Conservation (phyloP, 2,888 invertebrate species). For the Drosophila stalkeri region DNA sequence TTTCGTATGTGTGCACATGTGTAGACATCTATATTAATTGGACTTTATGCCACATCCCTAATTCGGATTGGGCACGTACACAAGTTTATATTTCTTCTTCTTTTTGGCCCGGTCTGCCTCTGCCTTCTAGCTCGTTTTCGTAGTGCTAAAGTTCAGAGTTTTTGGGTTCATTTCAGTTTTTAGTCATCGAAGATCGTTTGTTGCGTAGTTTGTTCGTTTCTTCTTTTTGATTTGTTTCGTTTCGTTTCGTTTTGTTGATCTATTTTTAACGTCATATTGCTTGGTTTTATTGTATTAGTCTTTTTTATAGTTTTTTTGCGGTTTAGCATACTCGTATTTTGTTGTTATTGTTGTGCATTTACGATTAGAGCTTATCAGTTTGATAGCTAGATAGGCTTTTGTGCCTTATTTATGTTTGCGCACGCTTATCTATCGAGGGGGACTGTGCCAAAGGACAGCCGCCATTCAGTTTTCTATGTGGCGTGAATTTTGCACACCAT, state of each 20-base stretch:
- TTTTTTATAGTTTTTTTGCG: conserved; percentile 11
- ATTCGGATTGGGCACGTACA: conserved; percentile 46
- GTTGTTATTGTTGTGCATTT: conserved; percentile 10
- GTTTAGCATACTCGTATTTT: conserved; percentile 40
- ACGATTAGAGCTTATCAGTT: conserved; percentile 41
- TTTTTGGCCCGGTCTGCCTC: neutral
- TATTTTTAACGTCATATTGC: conserved; percentile 41
- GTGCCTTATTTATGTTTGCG: conserved; percentile 41
- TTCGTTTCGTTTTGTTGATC: conserved; percentile 18
- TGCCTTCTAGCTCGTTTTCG: neutral
- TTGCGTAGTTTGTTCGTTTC: conserved; percentile 24
- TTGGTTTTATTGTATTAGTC: conserved; percentile 9
- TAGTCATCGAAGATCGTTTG: conserved; percentile 56
- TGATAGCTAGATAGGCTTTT: conserved; percentile 36
- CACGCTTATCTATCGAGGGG: conserved; percentile 43
- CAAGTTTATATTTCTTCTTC: conserved; percentile 9
- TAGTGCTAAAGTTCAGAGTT: conserved; percentile 25
- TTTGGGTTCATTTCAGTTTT: conserved; percentile 41
- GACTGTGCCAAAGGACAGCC: conserved; percentile 41
- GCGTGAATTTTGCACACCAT: conserved; percentile 14
- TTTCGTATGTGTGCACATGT: neutral
- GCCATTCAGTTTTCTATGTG: conserved; percentile 48
- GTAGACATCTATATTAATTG: conserved; percentile 20
- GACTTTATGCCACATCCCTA: conserved; percentile 45
- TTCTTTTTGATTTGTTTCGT: neutral